Evolutionary conservation across 2,888 invertebrate genomes (phyloP).

Genomic region (Habroteleia sp.): DNA sequence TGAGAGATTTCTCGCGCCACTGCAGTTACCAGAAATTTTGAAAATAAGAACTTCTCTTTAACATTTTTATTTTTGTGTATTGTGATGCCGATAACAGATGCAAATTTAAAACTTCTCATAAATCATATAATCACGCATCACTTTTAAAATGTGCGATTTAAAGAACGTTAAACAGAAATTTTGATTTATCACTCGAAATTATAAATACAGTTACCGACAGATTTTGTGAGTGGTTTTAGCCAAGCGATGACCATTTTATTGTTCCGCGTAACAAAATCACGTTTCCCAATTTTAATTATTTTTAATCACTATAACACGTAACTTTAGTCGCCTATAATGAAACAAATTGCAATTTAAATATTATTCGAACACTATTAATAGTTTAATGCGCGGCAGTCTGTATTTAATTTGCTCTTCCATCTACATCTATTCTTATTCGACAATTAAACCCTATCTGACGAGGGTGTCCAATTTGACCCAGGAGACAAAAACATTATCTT

Average conservation of each 20-base stretch:
- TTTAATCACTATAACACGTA: neutral
- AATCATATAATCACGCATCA: too few species aligned
- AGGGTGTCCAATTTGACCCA: constrained; percentile 56
- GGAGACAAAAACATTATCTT: constrained; percentile 57
- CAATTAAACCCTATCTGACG: constrained; percentile 46
- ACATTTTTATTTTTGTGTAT: too few species aligned
- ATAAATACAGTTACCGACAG: too few species aligned
- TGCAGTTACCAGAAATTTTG: too few species aligned
- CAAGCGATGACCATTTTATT: neutral
- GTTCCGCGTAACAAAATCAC: neutral
- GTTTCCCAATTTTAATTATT: neutral
- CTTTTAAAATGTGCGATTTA: too few species aligned
- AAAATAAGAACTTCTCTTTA: too few species aligned
- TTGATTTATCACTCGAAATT: too few species aligned
- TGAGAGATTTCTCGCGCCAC: too few species aligned
- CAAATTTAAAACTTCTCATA: too few species aligned
- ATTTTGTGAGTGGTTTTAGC: too few species aligned
- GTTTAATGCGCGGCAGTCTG: constrained; percentile 4
- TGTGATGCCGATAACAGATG: too few species aligned
- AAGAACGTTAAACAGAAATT: too few species aligned
- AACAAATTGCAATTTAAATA: constrained; percentile 29
- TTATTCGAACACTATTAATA: constrained; percentile 21
- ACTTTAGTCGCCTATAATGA: neutral
- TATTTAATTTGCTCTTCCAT: constrained; percentile 29
- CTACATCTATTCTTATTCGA: constrained; percentile 52